These are phyloP conservation scores for Pammene fasciana DNA, from an alignment of 2,888 invertebrate species.

Conservation along the genomic window DNA sequence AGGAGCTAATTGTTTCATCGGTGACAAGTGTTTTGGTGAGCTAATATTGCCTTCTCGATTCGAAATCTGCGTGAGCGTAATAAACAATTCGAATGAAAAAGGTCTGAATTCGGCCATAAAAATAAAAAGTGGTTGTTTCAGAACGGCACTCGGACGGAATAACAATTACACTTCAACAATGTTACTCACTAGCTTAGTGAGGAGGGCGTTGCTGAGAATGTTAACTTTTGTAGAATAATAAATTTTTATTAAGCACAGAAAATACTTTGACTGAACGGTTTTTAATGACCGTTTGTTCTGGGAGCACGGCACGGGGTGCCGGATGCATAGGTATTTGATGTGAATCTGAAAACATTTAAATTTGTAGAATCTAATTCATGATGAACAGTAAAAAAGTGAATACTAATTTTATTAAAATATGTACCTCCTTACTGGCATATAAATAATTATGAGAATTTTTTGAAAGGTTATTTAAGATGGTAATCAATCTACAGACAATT, in stretches of 20 bases:
- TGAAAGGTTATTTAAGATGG: too few species aligned
- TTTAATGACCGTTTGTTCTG: conserved; percentile 14
- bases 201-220: not conserved
- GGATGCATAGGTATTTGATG: not conserved
- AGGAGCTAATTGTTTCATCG: too few species aligned
- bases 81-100: conserved; percentile 21
- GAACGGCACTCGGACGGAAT: conserved; percentile 6
- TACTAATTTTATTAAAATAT: too few species aligned
- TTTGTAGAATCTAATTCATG: not conserved
- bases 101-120: not conserved
- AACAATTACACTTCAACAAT: conserved; percentile 16
- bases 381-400: too few species aligned
- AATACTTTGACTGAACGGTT: conserved; percentile 23
- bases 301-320: not conserved
- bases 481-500: too few species aligned
- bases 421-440: too few species aligned
- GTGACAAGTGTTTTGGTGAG: too few species aligned
- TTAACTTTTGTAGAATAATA: conserved; percentile 20
- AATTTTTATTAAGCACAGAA: conserved; percentile 17
- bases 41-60: too few species aligned
- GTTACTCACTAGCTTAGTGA: conserved; percentile 8
- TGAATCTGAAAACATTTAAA: not conserved
- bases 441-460: too few species aligned
- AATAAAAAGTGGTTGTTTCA: conserved; percentile 6
- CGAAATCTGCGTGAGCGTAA: not conserved